Base-by-base conservation (phyloP, 2,113 vertebrate species). In the Podarcis cretensis region DNA sequence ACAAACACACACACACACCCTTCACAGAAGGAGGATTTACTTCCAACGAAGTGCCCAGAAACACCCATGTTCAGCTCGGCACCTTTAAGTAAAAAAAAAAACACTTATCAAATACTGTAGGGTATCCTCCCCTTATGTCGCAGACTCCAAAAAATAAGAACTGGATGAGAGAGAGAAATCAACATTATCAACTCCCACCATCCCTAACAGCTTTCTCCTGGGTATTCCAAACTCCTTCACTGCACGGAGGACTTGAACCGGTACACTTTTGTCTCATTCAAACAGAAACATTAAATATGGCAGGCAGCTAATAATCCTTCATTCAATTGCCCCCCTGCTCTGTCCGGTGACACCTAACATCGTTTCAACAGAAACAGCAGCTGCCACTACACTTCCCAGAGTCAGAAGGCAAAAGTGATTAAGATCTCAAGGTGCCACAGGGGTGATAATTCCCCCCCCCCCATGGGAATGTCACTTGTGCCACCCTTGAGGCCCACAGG, bases 41-140 rank as follows among this genome's bases (percentile, higher is more conserved):
- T 78, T 78, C 21, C n/a, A 84, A 1, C 40, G 57, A 74, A 66
- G 57, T 48, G 76, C 30, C 66, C 68, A 18, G 69, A 59, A 66
- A 66, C 57, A 21, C 37, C 59, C 71, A 68, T 12, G 25, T 86
- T 81, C 37, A 2, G 27, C 75, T 82, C 68, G 40, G 4, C 20
- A 80, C 69, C 20, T 81, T 81, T 74, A 66, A 68, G 48, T 54
- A 85, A 89, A 81, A 81, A 37, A 86, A 86, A 90, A 82, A 76
- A 25, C 7, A 54, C 1, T 54, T 37, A 43, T n/a, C 74, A 87
- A 86, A 87, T 87, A 87, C 85, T 79, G 74, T 32, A 30, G 21
- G 80, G 74, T 43, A 5, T 18, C 81, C 48, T 59, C 35, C 32
- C 20, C n/a, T 66, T 76, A 16, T 48, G 16, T 21, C 30, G 2